Evolutionary conservation across 2,888 invertebrate genomes (phyloP).

Genomic region (Idaea dimidiata): DNA sequence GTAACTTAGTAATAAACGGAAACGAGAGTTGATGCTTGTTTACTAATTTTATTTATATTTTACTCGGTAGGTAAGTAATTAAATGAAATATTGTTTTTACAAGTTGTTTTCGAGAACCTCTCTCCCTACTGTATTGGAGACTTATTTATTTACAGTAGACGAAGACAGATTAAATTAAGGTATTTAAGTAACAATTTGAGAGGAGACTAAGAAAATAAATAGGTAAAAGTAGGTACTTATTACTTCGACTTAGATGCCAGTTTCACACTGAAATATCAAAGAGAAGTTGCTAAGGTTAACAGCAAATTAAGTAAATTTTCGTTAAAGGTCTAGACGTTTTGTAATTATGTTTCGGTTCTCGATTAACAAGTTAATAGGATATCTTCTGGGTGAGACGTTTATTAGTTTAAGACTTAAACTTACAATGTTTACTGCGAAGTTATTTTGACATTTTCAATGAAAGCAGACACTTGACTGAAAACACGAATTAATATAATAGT

Average conservation of each 20-base stretch:
- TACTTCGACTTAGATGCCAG: background rate
- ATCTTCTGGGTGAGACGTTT: background rate
- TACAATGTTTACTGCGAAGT: background rate
- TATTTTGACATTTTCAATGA: background rate
- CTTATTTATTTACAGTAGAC: background rate
- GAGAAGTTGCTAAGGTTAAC: background rate
- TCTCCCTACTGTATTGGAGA: background rate
- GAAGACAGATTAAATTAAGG: background rate
- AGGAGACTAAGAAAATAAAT: background rate
- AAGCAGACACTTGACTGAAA: too few relatives aligned
- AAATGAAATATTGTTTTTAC: background rate
- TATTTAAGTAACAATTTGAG: background rate
- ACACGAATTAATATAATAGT: too few relatives aligned
- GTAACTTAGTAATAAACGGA: slow-evolving; percentile 2
- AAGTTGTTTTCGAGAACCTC: background rate
- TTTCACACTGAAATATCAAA: background rate
- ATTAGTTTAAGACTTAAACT: background rate
- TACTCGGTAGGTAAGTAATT: background rate
- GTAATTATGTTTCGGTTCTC: background rate
- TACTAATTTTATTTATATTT: background rate
- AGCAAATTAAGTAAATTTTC: background rate
- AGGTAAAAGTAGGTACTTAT: background rate
- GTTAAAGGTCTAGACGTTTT: background rate
- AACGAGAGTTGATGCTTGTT: background rate
- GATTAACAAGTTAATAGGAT: background rate